Evolutionary conservation across 64 coral and sea anemone genomes (phyloP), one percentile per base, ranked within the genome.

Genomic region (Montipora efflorescens): DNA sequence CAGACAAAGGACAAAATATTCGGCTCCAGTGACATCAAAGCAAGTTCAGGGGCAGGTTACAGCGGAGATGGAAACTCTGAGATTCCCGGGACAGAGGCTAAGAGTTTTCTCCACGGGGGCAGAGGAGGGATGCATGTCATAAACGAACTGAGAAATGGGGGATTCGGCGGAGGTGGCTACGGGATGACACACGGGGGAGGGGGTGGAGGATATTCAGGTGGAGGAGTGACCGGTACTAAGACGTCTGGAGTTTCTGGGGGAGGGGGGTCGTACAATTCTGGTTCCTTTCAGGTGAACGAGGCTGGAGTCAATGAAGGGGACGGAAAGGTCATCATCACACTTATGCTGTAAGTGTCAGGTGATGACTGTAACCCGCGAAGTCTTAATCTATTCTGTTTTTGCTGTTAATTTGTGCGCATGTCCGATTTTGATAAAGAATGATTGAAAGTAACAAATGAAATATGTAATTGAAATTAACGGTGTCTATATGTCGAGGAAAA

Each of bases 151-250:
- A 48, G 0, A 7, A n/a, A 70, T 15, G 95, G 92, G 47, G 95
- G 95, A 64, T 94, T 97, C 87, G 95, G 95, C 49, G 95, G 95
- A 9, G 95, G 95, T 47, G 95, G 95, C 0, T 97, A 83, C 78
- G 95, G 75, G 4, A 44, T 91, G 78, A 79, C 93, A 11, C 89
- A 92, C 59, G 81, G 92, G 8, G 95, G 92, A 15, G 95, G 92
- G 11, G 95, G 92, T 23, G 95, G 95, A 4, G 95, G 95, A 7
- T 97, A 97, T 70, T 92, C 95, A 18, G 95, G 92, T 15, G 92
- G 95, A 18, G 95, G 93, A 2, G 62, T 94, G 9, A 59, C 73
- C 14, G 95, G 95, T 9, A 77, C 81, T 70, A 72, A 18, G 8
- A 67, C 59, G 7, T 79, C 67, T 46, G 95, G 95, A 50, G 48